Evolutionary conservation across 2,888 invertebrate genomes (phyloP), one percentile per base, ranked within the genome.

Genomic region (Polyommatus iphigenia): DNA sequence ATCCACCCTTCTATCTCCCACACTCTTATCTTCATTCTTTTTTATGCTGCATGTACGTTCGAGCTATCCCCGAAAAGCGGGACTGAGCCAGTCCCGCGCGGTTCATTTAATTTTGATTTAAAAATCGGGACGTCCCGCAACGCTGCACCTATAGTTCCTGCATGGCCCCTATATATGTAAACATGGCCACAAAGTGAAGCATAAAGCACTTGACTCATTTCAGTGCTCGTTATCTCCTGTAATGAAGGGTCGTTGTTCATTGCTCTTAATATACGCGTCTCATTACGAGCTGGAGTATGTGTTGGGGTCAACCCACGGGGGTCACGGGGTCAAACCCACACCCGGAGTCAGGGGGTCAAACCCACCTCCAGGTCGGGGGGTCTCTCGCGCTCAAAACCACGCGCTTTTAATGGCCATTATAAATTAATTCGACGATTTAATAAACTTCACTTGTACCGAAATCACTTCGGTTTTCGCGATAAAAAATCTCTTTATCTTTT

Each of bases 371-470:
- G 29, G 67, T 67, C 67, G 2, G 29, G 67, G 67, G 67, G 29
- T 67, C 67, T 32, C 29, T 32, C 67, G 32, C 50, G 67, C 67
- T 67, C 67, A 67, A 67, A 67, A 67, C 67, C 67, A 67, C 67
- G 67, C 67, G 32, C 46, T 73, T 46, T 73, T 20, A 46, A 73
- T 73, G 41, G 41, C 46, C 73, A 73, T 46, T 73, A 73, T 73
- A 41, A 73, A 46, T 73, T 73, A 46, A 73, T 73, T 20, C 73
- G 24, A 6, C 41, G 15, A 73, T 46, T 73, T 41, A 46, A 73
- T 73, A 73, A 73, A 46, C 20, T 73, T 73, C 41, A 46, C 46
- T 73, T 73, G 20, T 46, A 46, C 46, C 41, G 8, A 7, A 24
- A 20, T 13, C 73, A 73, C 20, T 41, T 73, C 10, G 72, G 72